Evolutionary conservation across 2,888 invertebrate species (phyloP).

Genomic region (Tetropium fuscum): DNA sequence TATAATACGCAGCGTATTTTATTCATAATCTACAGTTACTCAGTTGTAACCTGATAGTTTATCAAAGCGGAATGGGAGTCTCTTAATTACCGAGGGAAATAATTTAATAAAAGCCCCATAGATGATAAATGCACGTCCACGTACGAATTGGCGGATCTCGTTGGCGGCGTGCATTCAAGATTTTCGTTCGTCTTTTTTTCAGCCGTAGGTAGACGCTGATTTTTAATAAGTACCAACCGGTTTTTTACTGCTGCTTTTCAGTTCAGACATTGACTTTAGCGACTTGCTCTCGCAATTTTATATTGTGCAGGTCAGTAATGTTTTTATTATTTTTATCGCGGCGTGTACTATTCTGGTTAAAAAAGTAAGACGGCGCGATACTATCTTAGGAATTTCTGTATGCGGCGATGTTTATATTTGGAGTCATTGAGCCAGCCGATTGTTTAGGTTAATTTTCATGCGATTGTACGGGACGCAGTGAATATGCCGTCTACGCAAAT

Average conservation of each 20-base stretch:
- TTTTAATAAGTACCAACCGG: conserved; percentile 59
- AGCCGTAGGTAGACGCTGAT: conserved; percentile 54
- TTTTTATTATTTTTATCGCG: conserved; percentile 65
- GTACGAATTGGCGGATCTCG: conserved; percentile 40
- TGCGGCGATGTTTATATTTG: conserved; percentile 43
- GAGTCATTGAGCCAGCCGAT: conserved; percentile 44
- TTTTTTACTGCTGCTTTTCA: conserved; percentile 61
- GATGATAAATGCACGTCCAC: conserved; percentile 42
- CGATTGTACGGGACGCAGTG: conserved; percentile 35
- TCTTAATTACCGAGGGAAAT: conserved; percentile 3
- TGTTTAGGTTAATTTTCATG: conserved; percentile 42
- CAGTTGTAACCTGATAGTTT: too few relatives aligned
- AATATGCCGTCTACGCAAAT: conserved; percentile 32
- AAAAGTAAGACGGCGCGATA: conserved; percentile 51
- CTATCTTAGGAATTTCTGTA: conserved; percentile 45
- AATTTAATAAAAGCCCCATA: conserved; percentile 31
- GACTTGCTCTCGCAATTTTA: conserved; percentile 58
- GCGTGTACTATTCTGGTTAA: conserved; percentile 55
- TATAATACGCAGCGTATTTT: too few relatives aligned
- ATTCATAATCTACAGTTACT: too few relatives aligned
- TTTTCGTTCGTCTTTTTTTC: conserved; percentile 55
- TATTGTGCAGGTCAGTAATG: conserved; percentile 65
- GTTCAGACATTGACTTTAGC: conserved; percentile 55
- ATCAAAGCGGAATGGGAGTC: too few relatives aligned
- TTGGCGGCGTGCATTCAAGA: conserved; percentile 48